These are phyloP conservation scores for Antheraea assamensis DNA, from an alignment of 2,888 invertebrate species.

Conservation along the genomic window DNA sequence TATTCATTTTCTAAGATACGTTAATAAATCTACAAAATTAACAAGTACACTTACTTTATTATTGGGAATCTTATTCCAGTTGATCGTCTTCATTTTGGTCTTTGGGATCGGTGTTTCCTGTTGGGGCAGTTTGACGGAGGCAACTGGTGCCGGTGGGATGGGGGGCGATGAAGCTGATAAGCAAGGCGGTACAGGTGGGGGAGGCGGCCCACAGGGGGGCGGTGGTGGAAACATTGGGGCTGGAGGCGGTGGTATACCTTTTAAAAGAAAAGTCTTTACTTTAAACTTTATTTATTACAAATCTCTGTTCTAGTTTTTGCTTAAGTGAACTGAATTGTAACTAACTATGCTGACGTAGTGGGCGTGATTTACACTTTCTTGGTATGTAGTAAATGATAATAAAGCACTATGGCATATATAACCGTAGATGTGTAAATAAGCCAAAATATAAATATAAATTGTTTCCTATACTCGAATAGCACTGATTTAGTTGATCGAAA, in stretches of 20 bases:
- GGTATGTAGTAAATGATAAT: too few species aligned
- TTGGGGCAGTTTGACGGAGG: constrained; percentile 87
- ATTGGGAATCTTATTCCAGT: constrained; percentile 98
- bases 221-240: constrained; percentile 56
- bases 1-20: background rate
- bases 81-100: constrained; percentile 98
- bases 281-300: background rate
- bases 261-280: constrained; percentile 14
- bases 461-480: too few species aligned
- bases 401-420: too few species aligned
- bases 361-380: too few species aligned
- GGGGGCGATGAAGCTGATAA: constrained; percentile 62
- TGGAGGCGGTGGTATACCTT: constrained; percentile 54
- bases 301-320: too few species aligned
- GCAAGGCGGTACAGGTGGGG: constrained; percentile 68
- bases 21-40: background rate
- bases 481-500: too few species aligned
- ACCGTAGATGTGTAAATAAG: too few species aligned
- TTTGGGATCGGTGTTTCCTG: constrained; percentile 97
- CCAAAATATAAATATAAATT: too few species aligned
- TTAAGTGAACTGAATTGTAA: too few species aligned
- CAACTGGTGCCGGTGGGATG: constrained; percentile 65
- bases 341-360: too few species aligned
- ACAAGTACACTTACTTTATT: constrained; percentile 84
- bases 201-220: constrained; percentile 71